A percentile compares a stretch with the other conserved stretches of the same genome.
phyloP scores from a whole-genome alignment of 2,797 vertebrate species.

The Sebastes trivittatus region DNA sequence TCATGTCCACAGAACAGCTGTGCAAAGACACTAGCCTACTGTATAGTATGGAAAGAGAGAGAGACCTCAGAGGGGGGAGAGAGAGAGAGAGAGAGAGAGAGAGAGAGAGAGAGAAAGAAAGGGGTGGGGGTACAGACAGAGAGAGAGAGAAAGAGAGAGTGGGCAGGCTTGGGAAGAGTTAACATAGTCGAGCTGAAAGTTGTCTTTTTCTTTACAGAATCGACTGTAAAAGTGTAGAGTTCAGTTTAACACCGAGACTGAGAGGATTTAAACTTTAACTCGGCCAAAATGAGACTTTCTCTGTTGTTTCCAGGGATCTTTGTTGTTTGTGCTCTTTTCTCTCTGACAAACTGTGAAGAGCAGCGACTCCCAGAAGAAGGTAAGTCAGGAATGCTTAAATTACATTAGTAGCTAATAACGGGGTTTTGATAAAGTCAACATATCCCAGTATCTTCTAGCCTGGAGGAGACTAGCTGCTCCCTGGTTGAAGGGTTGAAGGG shows the following conservation, averaged over 20 bases:
- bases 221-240: neutral
- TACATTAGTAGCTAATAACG: neutral
- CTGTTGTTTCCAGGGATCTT: constrained; percentile 19
- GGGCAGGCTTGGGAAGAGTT: neutral
- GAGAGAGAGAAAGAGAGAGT: neutral
- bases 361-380: constrained; percentile 67
- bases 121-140: neutral
- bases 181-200: neutral
- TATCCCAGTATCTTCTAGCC: fast-evolving
- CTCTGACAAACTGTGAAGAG: constrained; percentile 42
- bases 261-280: neutral
- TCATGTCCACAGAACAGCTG: constrained; percentile 49
- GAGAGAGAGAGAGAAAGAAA: neutral
- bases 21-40: neutral
- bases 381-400: constrained; percentile 38
- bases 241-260: neutral
- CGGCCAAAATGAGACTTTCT: constrained; percentile 50
- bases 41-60: neutral
- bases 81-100: neutral
- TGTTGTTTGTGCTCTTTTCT: constrained; percentile 13
- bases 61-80: neutral
- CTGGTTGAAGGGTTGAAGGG: no score
- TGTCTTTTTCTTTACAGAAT: neutral
- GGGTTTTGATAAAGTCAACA: neutral
- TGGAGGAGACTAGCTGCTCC: neutral